Base-by-base conservation (phyloP, 2,113 vertebrate species). In the Thryonomys swinderianus region DNA sequence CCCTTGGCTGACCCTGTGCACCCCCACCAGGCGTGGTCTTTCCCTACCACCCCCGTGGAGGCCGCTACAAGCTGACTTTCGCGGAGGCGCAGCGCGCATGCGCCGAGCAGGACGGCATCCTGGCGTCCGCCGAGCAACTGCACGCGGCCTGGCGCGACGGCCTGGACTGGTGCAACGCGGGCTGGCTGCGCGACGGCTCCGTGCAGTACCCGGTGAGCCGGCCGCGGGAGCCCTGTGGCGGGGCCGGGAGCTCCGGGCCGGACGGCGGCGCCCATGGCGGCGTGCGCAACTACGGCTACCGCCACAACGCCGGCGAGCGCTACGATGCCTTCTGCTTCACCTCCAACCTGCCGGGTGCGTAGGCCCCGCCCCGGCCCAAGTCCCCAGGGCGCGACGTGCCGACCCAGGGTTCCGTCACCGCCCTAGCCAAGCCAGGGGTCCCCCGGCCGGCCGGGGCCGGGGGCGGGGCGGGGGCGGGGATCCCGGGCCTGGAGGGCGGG, bases 321-420 rank as follows among this genome's bases (percentile, higher is more conserved):
- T 99, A 99, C 1, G 99, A 99, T 0, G 99, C 99, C 64, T 99
- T 99, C 98, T 99, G 99, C 98, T 99, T 99, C 98, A 99, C 99
- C 3, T 99, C 99, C 88, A 99, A 99, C 96, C 98, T 99, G 48
- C 99, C 99, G 0, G 99, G 99, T 99, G 98, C 98, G 0, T 92
- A 86, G 40, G 34, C 27, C 25, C 53, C 73, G 27, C 30, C 20
- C 27, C 20, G 32, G 23, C 55, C 55, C 23, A 30, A 4, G 34
- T 9, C 55, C 32, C 78, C 18, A 53, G 51, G 74, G 27, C 45
- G 4, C 74, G 3, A 17, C 27, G 7, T 10, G 74, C 32, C 16
- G 20, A 4, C 32, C 42, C 71, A 3, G 45, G 45, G 45, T 45
- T 7, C 74, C 27, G 1, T 34, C 30, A 17, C 3, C 25, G 45